A percentile compares a stretch with the other conserved stretches of the same genome.
Evolutionary conservation across 2,888 invertebrate species (phyloP).

Genomic region (Cotesia congregata): DNA sequence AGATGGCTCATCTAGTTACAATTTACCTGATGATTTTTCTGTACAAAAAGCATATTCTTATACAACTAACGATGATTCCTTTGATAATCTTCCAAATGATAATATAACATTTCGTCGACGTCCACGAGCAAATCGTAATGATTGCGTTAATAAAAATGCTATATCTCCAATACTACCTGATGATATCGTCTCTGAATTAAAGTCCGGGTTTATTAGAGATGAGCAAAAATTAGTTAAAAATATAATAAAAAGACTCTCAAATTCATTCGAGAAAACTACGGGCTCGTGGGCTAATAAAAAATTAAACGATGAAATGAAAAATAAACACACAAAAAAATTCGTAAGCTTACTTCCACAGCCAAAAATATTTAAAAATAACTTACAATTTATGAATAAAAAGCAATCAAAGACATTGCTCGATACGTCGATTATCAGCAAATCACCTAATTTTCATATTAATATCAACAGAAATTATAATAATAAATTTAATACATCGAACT

Average conservation of each 20-base stretch:
- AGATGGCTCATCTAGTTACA: not conserved
- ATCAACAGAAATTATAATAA: not conserved
- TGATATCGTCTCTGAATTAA: slow-evolving; percentile 3
- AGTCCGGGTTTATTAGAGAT: slow-evolving; percentile 42
- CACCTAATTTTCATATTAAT: slow-evolving; percentile 57
- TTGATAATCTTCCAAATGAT: not conserved
- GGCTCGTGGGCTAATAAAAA: slow-evolving; percentile 17
- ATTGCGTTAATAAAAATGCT: not conserved
- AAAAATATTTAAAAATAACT: slow-evolving; percentile 36
- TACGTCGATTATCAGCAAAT: slow-evolving; percentile 60
- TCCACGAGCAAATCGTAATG: slow-evolving; percentile 9
- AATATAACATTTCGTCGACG: slow-evolving; percentile 45
- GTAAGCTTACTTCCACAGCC: slow-evolving; percentile 35
- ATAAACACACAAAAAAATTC: slow-evolving; percentile 18
- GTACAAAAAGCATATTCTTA: slow-evolving; percentile 3
- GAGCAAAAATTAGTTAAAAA: slow-evolving; percentile 56
- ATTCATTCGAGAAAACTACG: slow-evolving; percentile 46
- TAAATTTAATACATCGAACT: slow-evolving; percentile 10
- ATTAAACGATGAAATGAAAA: slow-evolving; percentile 20
- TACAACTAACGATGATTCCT: slow-evolving; percentile 20
- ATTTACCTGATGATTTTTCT: not conserved
- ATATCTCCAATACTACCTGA: slow-evolving; percentile 7
- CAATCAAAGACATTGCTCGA: slow-evolving; percentile 38
- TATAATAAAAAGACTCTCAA: slow-evolving; percentile 57
- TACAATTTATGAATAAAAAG: slow-evolving; percentile 17